Evolutionary conservation across 2,888 invertebrate genomes (phyloP), one percentile per base, ranked within the genome.

Genomic region (Frankliniella intonsa): DNA sequence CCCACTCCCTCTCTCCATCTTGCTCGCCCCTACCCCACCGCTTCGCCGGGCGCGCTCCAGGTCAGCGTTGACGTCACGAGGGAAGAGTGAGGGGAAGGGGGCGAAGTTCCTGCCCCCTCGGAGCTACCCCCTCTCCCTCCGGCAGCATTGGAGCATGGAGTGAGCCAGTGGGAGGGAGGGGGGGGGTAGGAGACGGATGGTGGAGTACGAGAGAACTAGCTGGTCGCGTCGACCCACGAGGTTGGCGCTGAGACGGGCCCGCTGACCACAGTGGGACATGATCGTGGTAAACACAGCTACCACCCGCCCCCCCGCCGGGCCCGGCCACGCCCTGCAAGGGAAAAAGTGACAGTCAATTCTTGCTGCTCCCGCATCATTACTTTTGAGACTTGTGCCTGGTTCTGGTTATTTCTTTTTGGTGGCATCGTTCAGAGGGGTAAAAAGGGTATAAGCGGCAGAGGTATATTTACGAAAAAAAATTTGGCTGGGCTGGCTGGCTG

Each of bases 51-150:
- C 69, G 25, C 69, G 69, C 69, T 76, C 69, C 69, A 76, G 69
- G 69, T 76, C 69, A 76, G 69, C 69, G 69, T 76, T 76, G 69
- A 76, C 69, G 69, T 76, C 69, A 76, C 69, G 55, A 55, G 55
- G 14, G 55, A 25, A 25, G 69, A 22, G 69, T 62, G 62, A n/a
- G 62, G 62, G n/a, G n/a, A n/a, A 62, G 62, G 62, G 22, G 25
- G 69, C 9, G 69, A 11, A 55, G 55, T 14, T 14, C 55, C 55
- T 19, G 17, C 14, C 55, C 55, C 55, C 55, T 19, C 55, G 25
- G 25, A 12, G 69, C 22, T 25, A 25, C 22, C 69, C 69, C 62
- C 62, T 17, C 62, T 38, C 38, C 5, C 38, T 38, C 38, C 38
- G 38, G 3, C 38, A 38, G 38, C 38, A 38, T 38, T 38, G 38